Evolutionary conservation across 2,113 vertebrate genomes (phyloP).

Genomic region (Elephas maximus): DNA sequence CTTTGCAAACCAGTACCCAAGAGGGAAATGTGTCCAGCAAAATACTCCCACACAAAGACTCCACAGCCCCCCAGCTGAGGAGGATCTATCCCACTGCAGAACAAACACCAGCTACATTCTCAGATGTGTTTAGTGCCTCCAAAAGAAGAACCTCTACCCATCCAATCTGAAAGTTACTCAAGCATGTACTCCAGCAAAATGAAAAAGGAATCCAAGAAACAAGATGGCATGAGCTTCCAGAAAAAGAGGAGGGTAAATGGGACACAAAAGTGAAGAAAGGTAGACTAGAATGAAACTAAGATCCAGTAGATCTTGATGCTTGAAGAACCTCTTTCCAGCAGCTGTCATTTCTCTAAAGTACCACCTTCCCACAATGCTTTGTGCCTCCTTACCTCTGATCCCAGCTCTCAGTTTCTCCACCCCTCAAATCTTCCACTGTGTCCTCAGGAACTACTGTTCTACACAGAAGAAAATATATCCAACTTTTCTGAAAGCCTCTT

Average conservation of each 20-base stretch:
- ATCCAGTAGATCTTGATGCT: neutral
- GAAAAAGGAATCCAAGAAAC: neutral
- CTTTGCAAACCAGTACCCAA: neutral
- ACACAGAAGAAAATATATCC: neutral
- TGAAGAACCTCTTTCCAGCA: neutral
- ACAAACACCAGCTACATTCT: neutral
- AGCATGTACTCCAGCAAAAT: neutral
- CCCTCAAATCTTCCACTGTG: neutral
- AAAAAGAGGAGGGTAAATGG: neutral
- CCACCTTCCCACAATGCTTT: fast-evolving
- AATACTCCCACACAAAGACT: neutral
- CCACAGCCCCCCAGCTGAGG: neutral
- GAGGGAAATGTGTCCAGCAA: neutral
- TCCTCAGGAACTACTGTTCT: neutral
- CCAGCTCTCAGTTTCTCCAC: neutral
- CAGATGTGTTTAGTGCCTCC: neutral
- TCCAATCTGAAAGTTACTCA: neutral
- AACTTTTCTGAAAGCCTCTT: neutral
- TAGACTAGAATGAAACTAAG: neutral
- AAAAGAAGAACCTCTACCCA: neutral
- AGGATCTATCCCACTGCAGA: neutral
- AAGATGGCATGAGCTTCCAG: neutral
- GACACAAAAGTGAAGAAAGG: neutral
- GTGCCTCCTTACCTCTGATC: neutral
- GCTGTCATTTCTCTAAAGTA: neutral